Percentiles rank a stretch among this genome's conserved stretches.
These are phyloP conservation scores for Limnephilus lunatus DNA, from an alignment of 2,888 invertebrate genomes.

Conservation along the genomic window DNA sequence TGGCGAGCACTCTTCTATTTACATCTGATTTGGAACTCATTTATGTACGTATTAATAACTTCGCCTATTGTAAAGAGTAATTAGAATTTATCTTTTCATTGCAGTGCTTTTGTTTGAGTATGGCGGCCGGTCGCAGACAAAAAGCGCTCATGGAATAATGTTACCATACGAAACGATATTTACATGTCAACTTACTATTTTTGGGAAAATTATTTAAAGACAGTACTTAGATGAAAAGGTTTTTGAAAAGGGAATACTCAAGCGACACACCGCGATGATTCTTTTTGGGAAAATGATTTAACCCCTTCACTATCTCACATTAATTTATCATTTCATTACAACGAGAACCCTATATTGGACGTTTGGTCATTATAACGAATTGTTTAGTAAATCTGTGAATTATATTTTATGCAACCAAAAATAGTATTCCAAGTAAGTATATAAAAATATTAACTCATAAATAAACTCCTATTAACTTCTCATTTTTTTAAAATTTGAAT, in stretches of 20 bases:
- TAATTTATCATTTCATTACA: not conserved
- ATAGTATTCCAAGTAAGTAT: no score
- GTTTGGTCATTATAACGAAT: not conserved
- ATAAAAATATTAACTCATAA: no score
- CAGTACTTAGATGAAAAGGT: not conserved
- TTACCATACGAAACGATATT: conserved; percentile 44
- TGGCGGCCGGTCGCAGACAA: conserved; percentile 81
- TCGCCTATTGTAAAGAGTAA: conserved; percentile 75
- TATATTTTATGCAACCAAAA: not conserved
- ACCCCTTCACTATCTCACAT: not conserved
- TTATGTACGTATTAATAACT: conserved; percentile 75
- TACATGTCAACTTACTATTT: conserved; percentile 39
- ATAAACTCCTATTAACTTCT: no score
- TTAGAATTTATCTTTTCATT: conserved; percentile 80
- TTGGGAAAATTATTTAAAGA: conserved; percentile 9
- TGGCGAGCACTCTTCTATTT: conserved; percentile 93
- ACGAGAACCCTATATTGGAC: no score
- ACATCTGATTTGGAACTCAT: conserved; percentile 95
- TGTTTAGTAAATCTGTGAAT: not conserved
- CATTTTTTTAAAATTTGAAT: no score
- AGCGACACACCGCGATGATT: not conserved
- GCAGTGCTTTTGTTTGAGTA: conserved; percentile 84
- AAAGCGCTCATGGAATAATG: conserved; percentile 69
- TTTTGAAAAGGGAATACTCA: not conserved
- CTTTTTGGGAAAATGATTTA: not conserved